Base-by-base conservation (phyloP, 30 jellyfish, hydroid and myxozoan genomes). In the Aurelia aurita region DNA sequence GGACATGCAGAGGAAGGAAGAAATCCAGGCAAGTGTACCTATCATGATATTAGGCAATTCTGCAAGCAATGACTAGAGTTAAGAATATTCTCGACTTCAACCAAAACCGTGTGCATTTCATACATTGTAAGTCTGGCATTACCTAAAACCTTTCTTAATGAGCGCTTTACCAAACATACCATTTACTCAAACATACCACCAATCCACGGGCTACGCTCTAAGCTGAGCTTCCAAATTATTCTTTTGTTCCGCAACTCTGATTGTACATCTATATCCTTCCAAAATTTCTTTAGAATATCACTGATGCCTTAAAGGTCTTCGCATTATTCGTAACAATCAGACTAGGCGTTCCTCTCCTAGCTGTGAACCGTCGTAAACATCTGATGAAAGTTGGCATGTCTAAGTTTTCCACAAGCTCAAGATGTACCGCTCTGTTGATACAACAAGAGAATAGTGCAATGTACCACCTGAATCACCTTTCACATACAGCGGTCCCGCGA, bases 151-250 rank as follows among this genome's bases (percentile, higher is more conserved):
- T 68, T 67, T 32, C 85, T 69, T 62, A 70, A 68, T 31, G 59
- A 55, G 14, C 85, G 34, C 39, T 82, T 70, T 46, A 70, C 58
- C 23, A 35, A 23, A 1, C 79, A 54, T 22, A 82, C 83, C 86
- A 82, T 46, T 26, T 86, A 21, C 75, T 82, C 92, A 23, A 22
- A 82, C 57, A 21, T 28, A 5, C 87, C 92, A 2, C 92, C 92
- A 9, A 39, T 2, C 85, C 92, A 82, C 53, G 92, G 84, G 5
- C 57, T 22, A 20, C 55, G 21, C 28, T 46, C 92, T 44, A 82
- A 70, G 32, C 14, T 82, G 63, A 44, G 69, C 32, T 27, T 82
- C 85, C 92, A 79, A 7, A 13, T 46, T 15, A 79, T 79, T 13
- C 20, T 10, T 3, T 45, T 79, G 35, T 28, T 5, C 54, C 66